These are phyloP conservation scores for Tuta absoluta DNA, from an alignment of 2,888 invertebrate genomes.

Conservation along the genomic window DNA sequence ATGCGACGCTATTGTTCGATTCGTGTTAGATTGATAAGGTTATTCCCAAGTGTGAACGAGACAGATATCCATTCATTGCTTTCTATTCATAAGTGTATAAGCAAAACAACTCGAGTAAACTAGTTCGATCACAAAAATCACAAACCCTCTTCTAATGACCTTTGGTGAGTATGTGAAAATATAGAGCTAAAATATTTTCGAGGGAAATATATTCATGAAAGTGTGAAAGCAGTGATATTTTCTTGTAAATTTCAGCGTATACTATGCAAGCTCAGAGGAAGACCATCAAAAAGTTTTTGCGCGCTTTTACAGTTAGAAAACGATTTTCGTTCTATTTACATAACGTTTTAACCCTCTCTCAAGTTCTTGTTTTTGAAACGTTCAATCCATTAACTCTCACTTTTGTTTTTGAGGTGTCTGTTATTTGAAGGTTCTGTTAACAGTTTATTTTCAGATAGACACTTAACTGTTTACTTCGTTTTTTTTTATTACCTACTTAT, in stretches of 20 bases:
- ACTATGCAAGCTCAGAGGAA: slow-evolving; percentile 49
- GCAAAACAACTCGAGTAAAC: slow-evolving; percentile 42
- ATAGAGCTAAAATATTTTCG: slow-evolving; percentile 28
- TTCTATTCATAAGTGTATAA: slow-evolving; percentile 71
- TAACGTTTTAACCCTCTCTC: slow-evolving; percentile 62
- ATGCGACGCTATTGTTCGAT: slow-evolving; percentile 81
- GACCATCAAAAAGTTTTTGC: slow-evolving; percentile 69
- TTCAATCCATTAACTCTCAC: slow-evolving; percentile 59
- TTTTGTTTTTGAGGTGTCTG: slow-evolving; percentile 38
- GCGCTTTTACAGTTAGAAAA: slow-evolving; percentile 63
- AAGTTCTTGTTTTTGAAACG: slow-evolving; percentile 58
- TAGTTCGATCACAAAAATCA: not conserved
- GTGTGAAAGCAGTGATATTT: not conserved
- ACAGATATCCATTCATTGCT: slow-evolving; percentile 73
- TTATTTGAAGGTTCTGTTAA: slow-evolving; percentile 16
- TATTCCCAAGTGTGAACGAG: slow-evolving; percentile 78
- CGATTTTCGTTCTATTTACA: slow-evolving; percentile 68
- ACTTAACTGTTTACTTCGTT: not conserved
- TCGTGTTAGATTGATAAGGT: slow-evolving; percentile 80
- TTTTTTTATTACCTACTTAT: not conserved
- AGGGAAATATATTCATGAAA: slow-evolving; percentile 30
- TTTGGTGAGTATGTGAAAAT: slow-evolving; percentile 6
- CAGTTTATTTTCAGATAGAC: no score
- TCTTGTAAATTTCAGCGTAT: slow-evolving; percentile 41
- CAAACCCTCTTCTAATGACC: not conserved